phyloP scores from a whole-genome alignment of 2,113 vertebrate species.

The Probosciger aterrimus region DNA sequence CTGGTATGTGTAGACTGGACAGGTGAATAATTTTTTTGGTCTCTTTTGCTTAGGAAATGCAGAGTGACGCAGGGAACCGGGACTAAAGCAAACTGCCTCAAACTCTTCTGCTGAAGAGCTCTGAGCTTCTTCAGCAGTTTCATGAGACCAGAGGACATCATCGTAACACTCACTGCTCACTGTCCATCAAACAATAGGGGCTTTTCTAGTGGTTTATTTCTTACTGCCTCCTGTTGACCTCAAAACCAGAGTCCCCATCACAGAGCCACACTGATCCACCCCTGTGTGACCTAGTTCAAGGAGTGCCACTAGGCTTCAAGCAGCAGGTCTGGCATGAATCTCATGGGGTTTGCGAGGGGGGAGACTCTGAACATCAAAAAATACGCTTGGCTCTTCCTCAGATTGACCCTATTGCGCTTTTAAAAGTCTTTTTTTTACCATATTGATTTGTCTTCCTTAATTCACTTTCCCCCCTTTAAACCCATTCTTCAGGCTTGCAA shows the following conservation, averaged over 20 bases:
- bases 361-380: neutral
- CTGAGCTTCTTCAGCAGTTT: neutral
- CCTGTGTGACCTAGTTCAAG: neutral
- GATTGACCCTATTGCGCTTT: rapidly evolving
- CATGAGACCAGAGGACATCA: rapidly evolving
- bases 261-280: neutral
- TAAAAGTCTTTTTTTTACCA: neutral
- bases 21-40: neutral
- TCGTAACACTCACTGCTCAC: rapidly evolving
- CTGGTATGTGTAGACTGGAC: neutral
- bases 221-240: neutral
- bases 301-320: neutral
- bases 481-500: rapidly evolving
- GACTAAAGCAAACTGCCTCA: neutral
- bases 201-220: neutral
- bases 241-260: neutral
- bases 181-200: rapidly evolving
- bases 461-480: neutral
- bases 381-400: neutral
- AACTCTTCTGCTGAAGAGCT: neutral
- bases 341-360: rapidly evolving
- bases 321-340: neutral
- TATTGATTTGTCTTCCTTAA: neutral
- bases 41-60: neutral
- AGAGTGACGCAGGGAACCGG: neutral